Base-by-base conservation (phyloP, 2,113 vertebrate genomes). In the Willisornis vidua region DNA sequence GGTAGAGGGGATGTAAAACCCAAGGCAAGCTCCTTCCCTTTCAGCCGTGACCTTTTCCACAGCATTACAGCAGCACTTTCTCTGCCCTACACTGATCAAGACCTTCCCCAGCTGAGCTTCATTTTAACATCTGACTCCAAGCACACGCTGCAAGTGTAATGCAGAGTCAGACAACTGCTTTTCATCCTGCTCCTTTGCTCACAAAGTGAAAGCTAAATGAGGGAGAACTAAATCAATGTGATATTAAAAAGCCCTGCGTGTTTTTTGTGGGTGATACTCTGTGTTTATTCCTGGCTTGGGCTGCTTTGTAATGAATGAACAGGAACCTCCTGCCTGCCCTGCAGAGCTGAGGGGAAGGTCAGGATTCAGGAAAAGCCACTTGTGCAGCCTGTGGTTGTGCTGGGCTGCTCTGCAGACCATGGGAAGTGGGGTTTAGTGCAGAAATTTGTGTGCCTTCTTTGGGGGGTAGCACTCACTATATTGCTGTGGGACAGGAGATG, bases 61-160 rank as follows among this genome's bases (percentile, higher is more conserved):
- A 45, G 80, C 41, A 16, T 29, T 39, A 7, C 78, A 18, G 76
- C 68, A 6, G 6, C 54, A 10, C 49, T 57, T 85, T 74, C 77
- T 46, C 80, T 41, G 1, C 51, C 48, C 72, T 39, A 4, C 2
- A 12, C 48, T 19, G 65, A 77, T 48, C 7, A 87, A 57, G 71
- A 39, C 54, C 39, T 80, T 24, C 28, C 46, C 43, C 63, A 14
- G 7, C 20, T 2, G 35, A 43, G 65, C 46, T 51, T 19, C 7
- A 57, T 55, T 82, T 72, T 22, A 66, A 13, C 17, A 5, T 78
- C 66, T 54, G 57, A 23, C 54, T 22, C 1, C 3, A 62, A 41
- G 81, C 1, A 10, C 20, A 7, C 1, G 2, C 58, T 58, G 72
- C 37, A 35, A 62, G 39, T 1, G 22, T 18, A 41, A 35, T 0